phyloP scores from a whole-genome alignment of 1,140 invertebrate species.

The Aphidius gifuensis region DNA sequence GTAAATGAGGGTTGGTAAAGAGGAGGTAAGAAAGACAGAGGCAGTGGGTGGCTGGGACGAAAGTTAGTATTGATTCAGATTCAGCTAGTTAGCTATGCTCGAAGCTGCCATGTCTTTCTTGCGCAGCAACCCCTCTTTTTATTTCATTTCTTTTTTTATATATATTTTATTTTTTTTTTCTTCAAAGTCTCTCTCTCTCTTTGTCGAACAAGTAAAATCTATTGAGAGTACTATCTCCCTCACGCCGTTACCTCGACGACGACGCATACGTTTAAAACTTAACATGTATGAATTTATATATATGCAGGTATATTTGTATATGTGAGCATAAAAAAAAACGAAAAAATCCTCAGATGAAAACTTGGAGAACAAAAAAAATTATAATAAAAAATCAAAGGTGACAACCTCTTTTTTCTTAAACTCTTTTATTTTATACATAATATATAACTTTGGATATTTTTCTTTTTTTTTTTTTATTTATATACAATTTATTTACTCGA shows the following conservation, averaged over 20 bases:
- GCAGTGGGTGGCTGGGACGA: conserved; percentile 32
- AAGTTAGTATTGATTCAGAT: conserved; percentile 51
- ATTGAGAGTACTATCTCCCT: too few species aligned
- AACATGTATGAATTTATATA: too few species aligned
- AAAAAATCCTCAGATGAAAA: too few species aligned
- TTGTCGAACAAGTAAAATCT: not conserved
- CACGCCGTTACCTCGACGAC: too few species aligned
- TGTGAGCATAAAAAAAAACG: too few species aligned
- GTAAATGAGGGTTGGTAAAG: conserved; percentile 24
- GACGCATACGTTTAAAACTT: too few species aligned
- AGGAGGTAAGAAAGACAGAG: conserved; percentile 20
- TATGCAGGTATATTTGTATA: too few species aligned
- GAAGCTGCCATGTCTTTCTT: conserved; percentile 33
- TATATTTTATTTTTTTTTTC: not conserved
- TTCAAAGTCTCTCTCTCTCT: conserved; percentile 9
- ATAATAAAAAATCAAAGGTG: conserved; percentile 2
- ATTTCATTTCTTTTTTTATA: not conserved
- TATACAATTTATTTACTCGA: not conserved
- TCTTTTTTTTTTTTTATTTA: conserved; percentile 1
- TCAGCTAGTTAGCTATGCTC: conserved; percentile 51
- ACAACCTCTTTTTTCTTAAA: conserved; percentile 21
- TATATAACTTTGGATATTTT: too few species aligned
- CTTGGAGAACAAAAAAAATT: too few species aligned
- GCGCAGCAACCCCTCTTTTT: conserved; percentile 11
- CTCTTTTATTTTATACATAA: conserved; percentile 9